A percentile compares a stretch with the other conserved stretches of the same genome.
Conservation (phyloP, 2,113 vertebrate genomes). For the Merops nubicus region DNA sequence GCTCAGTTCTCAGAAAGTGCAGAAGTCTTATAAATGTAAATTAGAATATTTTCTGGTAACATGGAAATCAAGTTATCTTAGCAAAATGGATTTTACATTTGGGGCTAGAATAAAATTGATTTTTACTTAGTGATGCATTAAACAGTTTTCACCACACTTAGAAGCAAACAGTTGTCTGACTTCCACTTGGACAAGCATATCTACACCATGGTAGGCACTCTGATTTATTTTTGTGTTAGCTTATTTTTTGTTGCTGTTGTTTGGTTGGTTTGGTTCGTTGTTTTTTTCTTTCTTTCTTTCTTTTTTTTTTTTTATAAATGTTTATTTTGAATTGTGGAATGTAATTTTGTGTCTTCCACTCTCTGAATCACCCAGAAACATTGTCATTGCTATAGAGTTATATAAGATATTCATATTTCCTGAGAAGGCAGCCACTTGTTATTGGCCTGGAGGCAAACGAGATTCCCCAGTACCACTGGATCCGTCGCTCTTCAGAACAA, state of each 20-base stretch:
- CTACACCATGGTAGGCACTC: neutral
- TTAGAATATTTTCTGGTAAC: conserved; percentile 1
- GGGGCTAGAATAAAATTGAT: neutral
- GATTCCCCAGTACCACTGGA: neutral
- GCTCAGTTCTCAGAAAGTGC: neutral
- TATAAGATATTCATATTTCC: neutral
- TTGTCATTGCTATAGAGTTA: neutral
- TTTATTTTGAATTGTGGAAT: neutral
- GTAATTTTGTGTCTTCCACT: neutral
- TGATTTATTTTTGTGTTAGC: neutral
- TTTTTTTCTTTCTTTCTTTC: no score
- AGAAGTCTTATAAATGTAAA: neutral
- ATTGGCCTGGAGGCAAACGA: neutral
- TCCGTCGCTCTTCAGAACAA: neutral
- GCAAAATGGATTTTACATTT: conserved; percentile 17
- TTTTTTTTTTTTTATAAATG: neutral
- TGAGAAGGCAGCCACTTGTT: neutral
- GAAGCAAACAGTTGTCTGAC: neutral
- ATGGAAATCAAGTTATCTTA: neutral
- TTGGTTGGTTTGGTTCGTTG: no score
- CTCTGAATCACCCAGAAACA: neutral
- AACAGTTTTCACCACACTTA: neutral
- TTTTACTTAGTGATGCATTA: conserved; percentile 12
- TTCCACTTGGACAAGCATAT: neutral
- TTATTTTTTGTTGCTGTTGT: no score